A percentile compares a stretch with the other conserved stretches of the same genome.
These are phyloP conservation scores for Calycopis cecrops DNA, from an alignment of 1,140 invertebrate species.

Conservation along the genomic window DNA sequence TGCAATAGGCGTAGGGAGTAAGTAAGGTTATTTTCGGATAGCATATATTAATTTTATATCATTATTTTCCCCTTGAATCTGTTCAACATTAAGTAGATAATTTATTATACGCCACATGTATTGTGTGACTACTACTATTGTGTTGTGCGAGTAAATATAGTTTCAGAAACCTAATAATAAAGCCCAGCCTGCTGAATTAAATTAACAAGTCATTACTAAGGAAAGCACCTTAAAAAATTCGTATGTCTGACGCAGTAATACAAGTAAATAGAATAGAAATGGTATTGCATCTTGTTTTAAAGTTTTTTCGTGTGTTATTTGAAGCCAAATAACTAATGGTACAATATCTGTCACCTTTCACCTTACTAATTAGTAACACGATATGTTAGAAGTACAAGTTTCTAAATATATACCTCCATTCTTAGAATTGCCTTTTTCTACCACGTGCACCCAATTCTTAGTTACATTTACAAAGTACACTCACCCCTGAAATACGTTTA, in stretches of 20 bases:
- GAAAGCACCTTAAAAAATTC: no score
- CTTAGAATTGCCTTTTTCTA: not conserved
- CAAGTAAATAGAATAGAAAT: no score
- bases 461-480: not conserved
- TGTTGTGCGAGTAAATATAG: no score
- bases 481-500: not conserved
- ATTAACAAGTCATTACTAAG: no score
- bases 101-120: no score
- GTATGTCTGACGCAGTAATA: no score
- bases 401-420: conserved; percentile 2
- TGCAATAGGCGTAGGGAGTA: conserved; percentile 38
- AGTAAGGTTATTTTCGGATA: conserved; percentile 46
- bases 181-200: no score
- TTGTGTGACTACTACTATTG: no score
- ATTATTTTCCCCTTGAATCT: conserved; percentile 21
- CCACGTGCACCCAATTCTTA: not conserved
- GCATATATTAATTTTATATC: conserved; percentile 41
- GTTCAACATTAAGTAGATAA: no score
- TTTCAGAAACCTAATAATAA: no score
- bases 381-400: not conserved
- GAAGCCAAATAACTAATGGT: not conserved
- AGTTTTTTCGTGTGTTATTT: not conserved
- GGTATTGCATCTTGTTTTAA: no score
- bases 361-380: conserved; percentile 10
- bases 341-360: conserved; percentile 5